Conservation (phyloP, 2,113 vertebrate species). For the Oncorhynchus kisutch region DNA sequence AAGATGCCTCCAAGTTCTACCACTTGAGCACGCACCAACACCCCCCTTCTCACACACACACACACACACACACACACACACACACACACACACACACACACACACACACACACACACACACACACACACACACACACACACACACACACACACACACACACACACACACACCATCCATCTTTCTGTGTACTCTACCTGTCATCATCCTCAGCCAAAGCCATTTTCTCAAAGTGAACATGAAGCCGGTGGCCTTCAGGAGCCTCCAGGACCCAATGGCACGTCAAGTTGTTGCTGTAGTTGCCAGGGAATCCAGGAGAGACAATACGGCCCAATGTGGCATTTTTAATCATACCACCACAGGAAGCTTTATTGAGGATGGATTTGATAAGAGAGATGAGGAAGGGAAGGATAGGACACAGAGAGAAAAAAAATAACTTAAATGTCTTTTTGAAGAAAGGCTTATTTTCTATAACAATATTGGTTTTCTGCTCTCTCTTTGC, state of each 20-base stretch:
- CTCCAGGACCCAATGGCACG: constrained; percentile 95
- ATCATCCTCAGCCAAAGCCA: constrained; percentile 93
- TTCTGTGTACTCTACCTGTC: constrained; percentile 82
- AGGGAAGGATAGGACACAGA: not conserved
- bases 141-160: not conserved
- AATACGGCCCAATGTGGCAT: constrained; percentile 87
- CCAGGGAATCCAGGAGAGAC: constrained; percentile 91
- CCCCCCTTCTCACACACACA: not conserved
- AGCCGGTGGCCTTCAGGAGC: constrained; percentile 83
- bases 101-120: not conserved
- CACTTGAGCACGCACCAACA: not conserved
- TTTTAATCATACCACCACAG: constrained; percentile 88
- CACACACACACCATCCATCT: constrained; percentile 11
- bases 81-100: not conserved
- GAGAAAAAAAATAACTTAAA: too few relatives aligned
- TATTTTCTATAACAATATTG: too few relatives aligned
- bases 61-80: not conserved
- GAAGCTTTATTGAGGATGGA: constrained; percentile 69
- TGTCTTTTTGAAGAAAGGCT: too few relatives aligned
- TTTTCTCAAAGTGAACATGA: constrained; percentile 96
- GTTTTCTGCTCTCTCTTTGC: too few relatives aligned
- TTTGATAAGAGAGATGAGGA: constrained; percentile 3
- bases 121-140: not conserved
- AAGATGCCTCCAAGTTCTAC: not conserved
- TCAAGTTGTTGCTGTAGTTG: constrained; percentile 98